Conservation (phyloP, 2,113 vertebrate species). For the Grammomys surdaster region DNA sequence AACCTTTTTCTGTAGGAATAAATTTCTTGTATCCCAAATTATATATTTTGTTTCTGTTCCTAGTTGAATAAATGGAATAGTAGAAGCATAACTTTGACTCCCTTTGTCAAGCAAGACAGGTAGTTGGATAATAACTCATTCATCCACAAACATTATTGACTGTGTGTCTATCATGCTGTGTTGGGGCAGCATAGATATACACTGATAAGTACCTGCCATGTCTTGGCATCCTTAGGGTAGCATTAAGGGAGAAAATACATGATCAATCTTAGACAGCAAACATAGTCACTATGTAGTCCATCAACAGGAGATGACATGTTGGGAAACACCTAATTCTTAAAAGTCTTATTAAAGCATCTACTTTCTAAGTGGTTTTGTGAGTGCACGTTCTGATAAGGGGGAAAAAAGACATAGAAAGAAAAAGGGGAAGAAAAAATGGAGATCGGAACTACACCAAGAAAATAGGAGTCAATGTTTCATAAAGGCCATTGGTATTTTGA, state of each 20-base stretch:
- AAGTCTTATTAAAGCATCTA: background rate
- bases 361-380: background rate
- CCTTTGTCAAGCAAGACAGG: background rate
- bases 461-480: background rate
- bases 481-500: background rate
- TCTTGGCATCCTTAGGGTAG: background rate
- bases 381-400: background rate
- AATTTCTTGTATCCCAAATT: background rate
- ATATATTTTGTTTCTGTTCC: background rate
- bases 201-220: background rate
- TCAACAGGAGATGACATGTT: background rate
- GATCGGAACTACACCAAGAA: background rate
- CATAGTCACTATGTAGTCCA: background rate
- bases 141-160: background rate
- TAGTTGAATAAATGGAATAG: background rate
- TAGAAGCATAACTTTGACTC: background rate
- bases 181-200: too few species aligned
- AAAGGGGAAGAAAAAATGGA: background rate
- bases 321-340: background rate
- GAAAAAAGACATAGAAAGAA: background rate
- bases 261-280: background rate
- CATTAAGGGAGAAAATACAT: background rate
- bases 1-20: conserved; percentile 12
- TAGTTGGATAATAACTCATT: background rate
- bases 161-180: background rate